These are phyloP conservation scores for Capricornis sumatraensis DNA, from an alignment of 2,113 vertebrate genomes.

Conservation along the genomic window DNA sequence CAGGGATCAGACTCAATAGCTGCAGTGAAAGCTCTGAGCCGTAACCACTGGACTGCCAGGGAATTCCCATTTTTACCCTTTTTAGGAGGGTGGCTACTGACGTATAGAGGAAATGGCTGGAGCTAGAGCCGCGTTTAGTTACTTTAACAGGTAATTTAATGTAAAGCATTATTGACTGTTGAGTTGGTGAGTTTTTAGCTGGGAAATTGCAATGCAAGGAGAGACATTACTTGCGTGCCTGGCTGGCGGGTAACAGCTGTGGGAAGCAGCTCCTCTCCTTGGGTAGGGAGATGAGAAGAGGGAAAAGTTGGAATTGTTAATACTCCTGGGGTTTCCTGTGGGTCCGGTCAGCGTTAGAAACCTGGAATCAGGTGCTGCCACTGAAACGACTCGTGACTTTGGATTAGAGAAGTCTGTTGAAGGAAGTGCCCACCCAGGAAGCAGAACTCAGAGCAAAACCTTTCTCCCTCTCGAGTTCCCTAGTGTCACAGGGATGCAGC, in stretches of 20 bases:
- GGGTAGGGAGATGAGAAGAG: not conserved
- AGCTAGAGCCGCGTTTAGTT: not conserved
- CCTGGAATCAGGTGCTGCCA: not conserved
- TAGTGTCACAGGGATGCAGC: not conserved
- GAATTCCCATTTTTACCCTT: not conserved
- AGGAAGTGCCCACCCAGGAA: not conserved
- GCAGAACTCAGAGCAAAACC: not conserved
- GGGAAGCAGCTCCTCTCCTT: not conserved
- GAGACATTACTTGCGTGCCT: not conserved
- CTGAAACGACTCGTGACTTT: not conserved
- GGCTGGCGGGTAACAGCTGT: not conserved
- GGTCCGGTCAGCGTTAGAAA: not conserved
- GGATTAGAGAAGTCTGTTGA: not conserved
- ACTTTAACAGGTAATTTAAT: not conserved
- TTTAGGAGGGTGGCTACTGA: not conserved
- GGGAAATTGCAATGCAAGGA: not conserved
- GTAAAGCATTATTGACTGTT: not conserved
- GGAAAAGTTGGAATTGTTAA: not conserved
- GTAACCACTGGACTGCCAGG: not conserved
- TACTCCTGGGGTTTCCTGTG: not conserved
- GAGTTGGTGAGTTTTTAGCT: not conserved
- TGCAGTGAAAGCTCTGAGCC: not conserved
- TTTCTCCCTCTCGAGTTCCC: not conserved
- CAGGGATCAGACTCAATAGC: not conserved
- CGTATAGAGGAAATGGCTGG: not conserved